These are phyloP conservation scores for Morus bassanus DNA, from an alignment of 2,797 vertebrate genomes.

Conservation along the genomic window DNA sequence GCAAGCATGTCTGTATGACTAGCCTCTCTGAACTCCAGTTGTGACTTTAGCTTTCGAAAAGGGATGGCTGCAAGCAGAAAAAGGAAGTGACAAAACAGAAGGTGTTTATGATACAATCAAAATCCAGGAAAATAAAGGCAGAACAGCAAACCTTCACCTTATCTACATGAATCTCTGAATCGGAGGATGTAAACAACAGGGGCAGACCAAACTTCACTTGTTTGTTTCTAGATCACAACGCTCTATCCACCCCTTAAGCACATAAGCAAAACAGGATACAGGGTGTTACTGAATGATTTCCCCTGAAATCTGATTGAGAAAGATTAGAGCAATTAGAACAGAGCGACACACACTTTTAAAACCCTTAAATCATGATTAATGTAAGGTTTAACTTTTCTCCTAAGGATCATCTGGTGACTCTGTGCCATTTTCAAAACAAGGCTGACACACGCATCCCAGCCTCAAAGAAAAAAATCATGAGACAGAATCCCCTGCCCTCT, in stretches of 20 bases:
- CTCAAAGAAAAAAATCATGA: neutral
- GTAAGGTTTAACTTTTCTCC: conserved; percentile 25
- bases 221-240: conserved; percentile 27
- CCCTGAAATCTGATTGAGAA: conserved; percentile 58
- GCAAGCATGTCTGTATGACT: neutral
- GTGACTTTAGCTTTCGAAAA: neutral
- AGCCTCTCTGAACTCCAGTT: neutral
- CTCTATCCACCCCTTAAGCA: neutral
- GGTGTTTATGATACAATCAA: conserved; percentile 30
- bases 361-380: conserved; percentile 41
- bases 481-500: conserved; percentile 64
- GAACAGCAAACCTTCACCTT: conserved; percentile 35
- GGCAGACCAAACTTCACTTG: conserved; percentile 8
- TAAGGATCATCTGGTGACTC: neutral
- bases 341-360: conserved; percentile 20
- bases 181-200: conserved; percentile 46
- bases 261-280: conserved; percentile 65
- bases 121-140: conserved; percentile 35
- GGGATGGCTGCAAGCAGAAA: neutral
- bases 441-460: neutral
- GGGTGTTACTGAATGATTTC: conserved; percentile 63
- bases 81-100: conserved; percentile 45
- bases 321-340: conserved; percentile 57
- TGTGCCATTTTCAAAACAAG: neutral
- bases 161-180: conserved; percentile 43